Evolutionary conservation across 2,888 invertebrate species (phyloP).

Genomic region (Harpalus rufipes): DNA sequence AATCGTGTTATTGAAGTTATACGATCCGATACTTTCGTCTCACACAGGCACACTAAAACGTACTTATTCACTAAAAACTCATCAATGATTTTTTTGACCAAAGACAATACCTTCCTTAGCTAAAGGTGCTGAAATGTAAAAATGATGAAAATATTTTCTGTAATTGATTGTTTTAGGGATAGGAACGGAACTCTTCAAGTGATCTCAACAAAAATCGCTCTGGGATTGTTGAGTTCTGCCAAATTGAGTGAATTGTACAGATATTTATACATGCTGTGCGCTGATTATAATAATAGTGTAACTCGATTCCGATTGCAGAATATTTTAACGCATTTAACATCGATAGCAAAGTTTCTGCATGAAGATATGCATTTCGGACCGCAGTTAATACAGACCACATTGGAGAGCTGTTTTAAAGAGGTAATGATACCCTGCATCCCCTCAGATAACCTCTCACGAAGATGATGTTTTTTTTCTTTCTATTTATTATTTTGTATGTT

Average conservation of each 20-base stretch:
- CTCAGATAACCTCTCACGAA: too few relatives aligned
- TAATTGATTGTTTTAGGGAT: constrained; percentile 76
- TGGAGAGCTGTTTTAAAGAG: constrained; percentile 87
- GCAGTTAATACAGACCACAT: constrained; percentile 82
- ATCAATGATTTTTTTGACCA: too few relatives aligned
- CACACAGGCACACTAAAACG: too few relatives aligned
- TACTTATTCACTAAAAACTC: too few relatives aligned
- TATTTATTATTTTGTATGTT: constrained; percentile 60
- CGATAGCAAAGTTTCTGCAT: constrained; percentile 82
- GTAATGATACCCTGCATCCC: too few relatives aligned
- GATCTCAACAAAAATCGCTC: constrained; percentile 83
- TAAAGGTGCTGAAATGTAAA: too few relatives aligned
- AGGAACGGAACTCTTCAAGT: constrained; percentile 83
- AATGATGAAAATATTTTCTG: neutral
- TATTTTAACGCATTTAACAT: constrained; percentile 82
- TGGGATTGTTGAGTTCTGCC: constrained; percentile 84
- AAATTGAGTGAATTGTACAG: constrained; percentile 82
- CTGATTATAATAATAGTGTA: constrained; percentile 88
- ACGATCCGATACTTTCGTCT: too few relatives aligned
- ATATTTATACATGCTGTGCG: constrained; percentile 85
- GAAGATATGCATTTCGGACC: constrained; percentile 82
- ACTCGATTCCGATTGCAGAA: constrained; percentile 82
- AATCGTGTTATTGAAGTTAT: too few relatives aligned
- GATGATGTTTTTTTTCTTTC: too few relatives aligned
- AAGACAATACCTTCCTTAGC: too few relatives aligned